These are phyloP conservation scores for Allolobophora icterica DNA, from an alignment of 2,888 invertebrate genomes.

Conservation along the genomic window DNA sequence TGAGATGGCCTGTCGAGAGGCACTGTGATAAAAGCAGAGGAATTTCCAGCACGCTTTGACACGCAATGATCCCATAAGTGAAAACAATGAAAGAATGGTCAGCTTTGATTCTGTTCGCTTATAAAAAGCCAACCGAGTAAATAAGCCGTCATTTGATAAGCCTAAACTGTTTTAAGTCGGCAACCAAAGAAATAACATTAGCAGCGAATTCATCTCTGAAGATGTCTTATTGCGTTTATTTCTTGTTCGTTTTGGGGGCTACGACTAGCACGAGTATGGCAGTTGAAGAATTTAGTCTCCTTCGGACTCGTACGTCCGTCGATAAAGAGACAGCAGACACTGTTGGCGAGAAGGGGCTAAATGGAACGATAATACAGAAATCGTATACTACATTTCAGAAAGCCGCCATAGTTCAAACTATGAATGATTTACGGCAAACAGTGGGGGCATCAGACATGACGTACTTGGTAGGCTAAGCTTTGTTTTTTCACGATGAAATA, in stretches of 20 bases:
- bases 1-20: too few species aligned
- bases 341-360: background rate
- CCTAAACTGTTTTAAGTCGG: background rate
- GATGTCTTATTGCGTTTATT: background rate
- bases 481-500: background rate
- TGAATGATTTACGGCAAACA: conserved; percentile 4
- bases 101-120: background rate
- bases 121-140: background rate
- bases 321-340: background rate
- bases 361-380: background rate
- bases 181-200: background rate
- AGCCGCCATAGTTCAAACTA: background rate
- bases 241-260: background rate
- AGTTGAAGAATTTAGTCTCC: background rate
- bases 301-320: background rate
- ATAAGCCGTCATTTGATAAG: background rate
- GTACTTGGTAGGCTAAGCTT: background rate
- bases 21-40: too few species aligned
- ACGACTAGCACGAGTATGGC: background rate
- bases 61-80: background rate
- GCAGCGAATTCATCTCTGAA: background rate
- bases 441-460: background rate
- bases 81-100: background rate
- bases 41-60: too few species aligned
- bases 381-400: background rate